Conservation (phyloP, 1,140 invertebrate species). For the Drosophila mayri region DNA sequence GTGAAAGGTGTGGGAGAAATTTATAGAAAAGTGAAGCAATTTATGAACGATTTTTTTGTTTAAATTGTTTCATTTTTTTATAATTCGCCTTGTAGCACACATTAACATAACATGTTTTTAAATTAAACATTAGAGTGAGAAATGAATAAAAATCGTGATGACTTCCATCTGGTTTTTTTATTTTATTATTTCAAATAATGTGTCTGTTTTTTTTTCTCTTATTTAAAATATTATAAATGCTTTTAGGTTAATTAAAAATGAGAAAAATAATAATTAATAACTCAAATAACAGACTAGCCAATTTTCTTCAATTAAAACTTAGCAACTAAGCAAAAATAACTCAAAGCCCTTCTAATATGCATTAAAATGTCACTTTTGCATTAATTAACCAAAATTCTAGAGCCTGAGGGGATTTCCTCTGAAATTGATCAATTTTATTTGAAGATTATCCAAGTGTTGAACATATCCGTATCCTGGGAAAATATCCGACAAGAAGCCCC, state of each 20-base stretch:
- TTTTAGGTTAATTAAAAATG: background rate
- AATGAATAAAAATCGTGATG: background rate
- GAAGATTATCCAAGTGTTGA: background rate
- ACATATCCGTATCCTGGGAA: background rate
- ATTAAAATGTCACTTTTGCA: background rate
- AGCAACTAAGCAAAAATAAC: background rate
- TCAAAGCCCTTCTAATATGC: background rate
- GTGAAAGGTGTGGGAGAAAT: background rate
- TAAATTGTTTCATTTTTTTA: too few species aligned
- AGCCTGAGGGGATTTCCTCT: background rate
- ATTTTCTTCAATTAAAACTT: background rate
- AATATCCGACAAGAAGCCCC: background rate
- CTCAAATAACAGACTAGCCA: background rate
- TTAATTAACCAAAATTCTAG: background rate
- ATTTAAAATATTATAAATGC: background rate
- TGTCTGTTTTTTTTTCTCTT: background rate
- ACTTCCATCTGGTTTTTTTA: background rate
- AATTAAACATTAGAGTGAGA: background rate
- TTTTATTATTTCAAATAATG: background rate
- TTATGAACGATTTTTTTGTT: too few species aligned
- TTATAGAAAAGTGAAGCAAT: background rate
- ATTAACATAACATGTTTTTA: background rate
- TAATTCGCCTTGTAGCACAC: background rate
- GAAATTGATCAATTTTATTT: slow-evolving; percentile 2
- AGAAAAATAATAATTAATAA: background rate